These are phyloP conservation scores for Habroteleia sp. DNA, from an alignment of 2,888 invertebrate species.

Conservation along the genomic window DNA sequence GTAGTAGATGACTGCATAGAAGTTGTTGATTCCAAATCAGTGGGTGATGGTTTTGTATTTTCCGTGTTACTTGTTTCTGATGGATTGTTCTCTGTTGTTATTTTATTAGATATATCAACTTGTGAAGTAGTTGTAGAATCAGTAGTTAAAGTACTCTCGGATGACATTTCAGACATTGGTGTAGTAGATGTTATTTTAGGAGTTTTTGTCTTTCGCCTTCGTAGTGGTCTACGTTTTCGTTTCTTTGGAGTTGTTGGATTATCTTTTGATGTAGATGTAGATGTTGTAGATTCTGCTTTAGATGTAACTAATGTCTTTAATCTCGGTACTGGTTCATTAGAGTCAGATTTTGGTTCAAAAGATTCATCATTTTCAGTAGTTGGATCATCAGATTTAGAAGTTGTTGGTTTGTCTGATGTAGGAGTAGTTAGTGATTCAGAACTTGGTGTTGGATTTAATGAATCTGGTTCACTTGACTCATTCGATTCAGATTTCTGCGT, in stretches of 20 bases:
- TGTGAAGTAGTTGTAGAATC: not conserved
- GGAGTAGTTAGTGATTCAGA: not conserved
- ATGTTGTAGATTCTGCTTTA: not conserved
- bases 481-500: not conserved
- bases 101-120: not conserved
- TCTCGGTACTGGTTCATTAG: no score
- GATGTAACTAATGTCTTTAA: no score
- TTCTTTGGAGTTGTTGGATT: constrained; percentile 20
- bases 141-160: constrained; percentile 12
- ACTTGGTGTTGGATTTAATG: not conserved
- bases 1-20: no score
- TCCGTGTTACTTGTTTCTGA: not conserved
- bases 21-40: constrained; percentile 17
- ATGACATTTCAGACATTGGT: constrained; percentile 23
- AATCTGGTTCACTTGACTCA: not conserved
- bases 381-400: not conserved
- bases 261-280: constrained; percentile 4
- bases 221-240: constrained; percentile 37
- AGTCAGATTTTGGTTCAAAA: no score
- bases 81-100: constrained; percentile 7
- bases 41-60: not conserved
- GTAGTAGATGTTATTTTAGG: constrained; percentile 25
- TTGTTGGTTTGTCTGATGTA: constrained; percentile 2
- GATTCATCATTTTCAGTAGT: constrained; percentile 2
- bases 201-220: constrained; percentile 28